These are phyloP conservation scores for Orussus abietinus DNA, from an alignment of 1,140 invertebrate genomes.

Conservation along the genomic window DNA sequence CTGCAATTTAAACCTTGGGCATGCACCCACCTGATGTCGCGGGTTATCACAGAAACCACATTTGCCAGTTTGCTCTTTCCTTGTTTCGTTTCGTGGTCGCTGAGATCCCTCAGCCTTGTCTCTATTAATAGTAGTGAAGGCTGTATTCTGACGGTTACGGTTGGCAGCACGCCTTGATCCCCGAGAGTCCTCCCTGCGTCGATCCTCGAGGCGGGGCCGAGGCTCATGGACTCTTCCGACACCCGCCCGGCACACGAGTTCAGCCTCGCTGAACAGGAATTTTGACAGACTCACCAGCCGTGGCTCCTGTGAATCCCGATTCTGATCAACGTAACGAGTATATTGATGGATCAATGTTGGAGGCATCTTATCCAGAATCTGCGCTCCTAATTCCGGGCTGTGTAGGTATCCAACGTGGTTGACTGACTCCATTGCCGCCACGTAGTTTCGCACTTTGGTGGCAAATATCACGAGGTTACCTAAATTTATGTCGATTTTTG, in stretches of 20 bases:
- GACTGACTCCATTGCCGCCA: constrained; percentile 15
- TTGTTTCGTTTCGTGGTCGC: background rate
- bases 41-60: constrained; percentile 1
- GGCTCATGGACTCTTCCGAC: background rate
- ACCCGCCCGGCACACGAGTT: constrained; percentile 15
- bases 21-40: background rate
- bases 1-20: background rate
- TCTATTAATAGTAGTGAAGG: background rate
- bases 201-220: background rate
- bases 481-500: constrained; percentile 1
- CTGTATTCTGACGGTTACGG: no score
- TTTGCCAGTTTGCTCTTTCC: background rate
- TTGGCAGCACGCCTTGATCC: background rate
- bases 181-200: background rate
- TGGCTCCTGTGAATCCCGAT: constrained; percentile 1
- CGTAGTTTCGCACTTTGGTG: constrained; percentile 17
- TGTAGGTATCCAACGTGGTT: constrained; percentile 16
- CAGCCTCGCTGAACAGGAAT: constrained; percentile 13
- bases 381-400: constrained; percentile 14
- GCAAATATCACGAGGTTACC: constrained; percentile 13
- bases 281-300: constrained; percentile 4
- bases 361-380: constrained; percentile 15
- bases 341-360: constrained; percentile 10
- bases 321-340: constrained; percentile 9
- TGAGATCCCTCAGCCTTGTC: background rate